Percentiles rank a stretch among this genome's conserved stretches.
Evolutionary conservation across 2,113 vertebrate species (phyloP).

Genomic region (Setophaga coronata): DNA sequence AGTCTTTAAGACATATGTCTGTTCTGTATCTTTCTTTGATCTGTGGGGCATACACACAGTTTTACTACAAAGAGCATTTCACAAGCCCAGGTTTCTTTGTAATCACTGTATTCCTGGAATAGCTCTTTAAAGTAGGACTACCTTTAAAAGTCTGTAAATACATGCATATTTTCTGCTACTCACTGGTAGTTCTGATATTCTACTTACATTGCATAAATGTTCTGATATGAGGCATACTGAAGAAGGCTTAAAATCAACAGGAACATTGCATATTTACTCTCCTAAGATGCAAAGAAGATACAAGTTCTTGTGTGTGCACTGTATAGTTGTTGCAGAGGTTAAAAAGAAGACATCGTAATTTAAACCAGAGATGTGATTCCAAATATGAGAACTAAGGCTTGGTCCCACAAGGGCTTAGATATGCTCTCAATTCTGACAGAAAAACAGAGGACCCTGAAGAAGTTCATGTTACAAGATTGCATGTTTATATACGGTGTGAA

Average conservation of each 20-base stretch:
- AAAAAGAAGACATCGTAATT: neutral
- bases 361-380: neutral
- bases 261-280: neutral
- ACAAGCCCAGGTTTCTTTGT: neutral
- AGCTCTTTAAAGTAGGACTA: neutral
- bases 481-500: neutral
- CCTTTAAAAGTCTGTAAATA: neutral
- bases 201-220: neutral
- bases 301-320: neutral
- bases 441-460: neutral
- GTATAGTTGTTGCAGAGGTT: neutral
- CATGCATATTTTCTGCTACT: neutral
- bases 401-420: neutral
- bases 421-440: neutral
- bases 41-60: neutral
- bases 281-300: neutral
- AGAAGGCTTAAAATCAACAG: neutral
- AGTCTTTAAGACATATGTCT: slow-evolving; percentile 18
- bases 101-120: neutral
- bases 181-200: neutral
- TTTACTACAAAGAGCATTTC: neutral
- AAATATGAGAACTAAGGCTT: neutral
- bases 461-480: neutral
- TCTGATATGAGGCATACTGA: neutral
- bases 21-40: neutral